phyloP scores from a whole-genome alignment of 2,888 invertebrate genomes.

The Hydropsyche betteni region DNA sequence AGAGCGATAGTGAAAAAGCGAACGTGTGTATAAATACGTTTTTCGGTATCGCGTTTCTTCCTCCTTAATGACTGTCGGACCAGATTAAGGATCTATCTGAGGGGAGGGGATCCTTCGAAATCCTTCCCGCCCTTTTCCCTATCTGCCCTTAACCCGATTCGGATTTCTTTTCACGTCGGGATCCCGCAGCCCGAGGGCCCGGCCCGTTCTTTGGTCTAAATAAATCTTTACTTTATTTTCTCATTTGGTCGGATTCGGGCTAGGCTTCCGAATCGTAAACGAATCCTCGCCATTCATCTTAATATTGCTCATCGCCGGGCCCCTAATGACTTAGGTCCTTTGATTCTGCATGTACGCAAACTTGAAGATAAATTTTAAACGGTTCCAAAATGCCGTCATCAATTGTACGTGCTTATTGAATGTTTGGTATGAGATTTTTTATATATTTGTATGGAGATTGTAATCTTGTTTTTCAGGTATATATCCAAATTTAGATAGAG shows the following conservation, averaged over 20 bases:
- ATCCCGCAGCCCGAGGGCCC: slow-evolving; percentile 12
- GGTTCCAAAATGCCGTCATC: too few species aligned
- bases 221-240: slow-evolving; percentile 34
- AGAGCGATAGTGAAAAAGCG: background rate
- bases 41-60: background rate
- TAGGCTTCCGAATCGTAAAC: slow-evolving; percentile 4
- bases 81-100: slow-evolving; percentile 8
- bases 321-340: background rate
- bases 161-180: slow-evolving; percentile 32
- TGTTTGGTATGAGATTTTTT: too few species aligned
- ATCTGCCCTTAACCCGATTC: slow-evolving; percentile 22
- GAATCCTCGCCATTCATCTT: slow-evolving; percentile 29
- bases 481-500: background rate
- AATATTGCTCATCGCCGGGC: slow-evolving; percentile 13
- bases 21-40: background rate
- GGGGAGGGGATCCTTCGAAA: background rate
- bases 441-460: too few species aligned
- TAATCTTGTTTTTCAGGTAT: background rate
- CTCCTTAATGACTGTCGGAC: slow-evolving; percentile 7
- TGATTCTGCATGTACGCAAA: too few species aligned
- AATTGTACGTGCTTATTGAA: too few species aligned
- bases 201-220: slow-evolving; percentile 14
- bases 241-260: slow-evolving; percentile 8
- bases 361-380: too few species aligned
- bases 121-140: slow-evolving; percentile 4